Base-by-base conservation (phyloP, 2,888 invertebrate species). In the Macroteleia sp. region DNA sequence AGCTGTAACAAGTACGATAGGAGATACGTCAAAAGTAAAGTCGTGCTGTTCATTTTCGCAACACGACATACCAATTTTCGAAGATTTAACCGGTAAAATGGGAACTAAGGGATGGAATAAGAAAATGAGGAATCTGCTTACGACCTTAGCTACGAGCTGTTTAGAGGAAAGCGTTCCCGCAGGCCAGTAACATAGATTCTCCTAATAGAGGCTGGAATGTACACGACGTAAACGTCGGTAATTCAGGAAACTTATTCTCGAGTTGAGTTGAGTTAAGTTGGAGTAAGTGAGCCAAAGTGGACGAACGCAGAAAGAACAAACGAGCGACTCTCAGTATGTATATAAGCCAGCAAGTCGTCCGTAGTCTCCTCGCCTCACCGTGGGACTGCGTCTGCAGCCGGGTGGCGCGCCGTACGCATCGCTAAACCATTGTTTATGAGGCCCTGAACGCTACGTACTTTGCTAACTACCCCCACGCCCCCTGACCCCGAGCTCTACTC, bases 351-450 rank as follows among this genome's bases (percentile, higher is more conserved):
- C 76, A 57, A 48, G 14, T 30, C 10, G 41, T 48, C 10, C 32
- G 25, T 34, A 20, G 25, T 32, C 64, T 67, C 70, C 46, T 12
- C 69, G 50, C 77, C 73, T 80, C 69, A 87, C 87, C 88, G 89
- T 89, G 89, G 89, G 89, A 89, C 86, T 87, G 80, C 67, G 70
- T 64, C 56, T 52, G 56, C 67, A 77, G 54, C 78, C 80, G 81
- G 81, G 81, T 83, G 81, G 81, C 77, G 61, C 54, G 54, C 71
- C 74, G 71, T 81, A 80, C 82, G 82, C 82, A 83, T 80, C 81
- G 81, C 82, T 86, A 86, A 89, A 87, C 87, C 86, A 86, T 89
- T 88, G 87, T 89, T 89, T 89, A 90, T 85, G 89, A 16, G 83
- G 82, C 79, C 79, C 83, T 84, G 85, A 86, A 84, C 81, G 81